Evolutionary conservation across 92 coral and sea anemone species (phyloP).

Genomic region (Heteractis magnifica): DNA sequence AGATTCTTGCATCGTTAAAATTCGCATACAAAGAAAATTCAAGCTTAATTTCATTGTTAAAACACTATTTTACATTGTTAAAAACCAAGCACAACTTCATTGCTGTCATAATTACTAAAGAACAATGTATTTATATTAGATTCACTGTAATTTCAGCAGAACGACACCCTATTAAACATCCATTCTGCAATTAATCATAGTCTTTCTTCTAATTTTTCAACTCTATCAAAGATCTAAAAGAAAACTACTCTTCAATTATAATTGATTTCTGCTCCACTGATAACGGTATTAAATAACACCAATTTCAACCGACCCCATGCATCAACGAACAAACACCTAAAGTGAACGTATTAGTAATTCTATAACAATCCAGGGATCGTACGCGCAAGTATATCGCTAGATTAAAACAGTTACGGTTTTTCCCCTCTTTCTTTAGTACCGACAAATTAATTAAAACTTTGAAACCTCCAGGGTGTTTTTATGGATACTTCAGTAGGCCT

Average conservation of each 20-base stretch:
- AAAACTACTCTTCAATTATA: not conserved
- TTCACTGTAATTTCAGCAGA: not conserved
- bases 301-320: not conserved
- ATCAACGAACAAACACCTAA: not conserved
- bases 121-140: not conserved
- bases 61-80: too few species aligned
- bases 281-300: conserved; percentile 4
- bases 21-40: not conserved
- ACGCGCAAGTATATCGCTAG: not conserved
- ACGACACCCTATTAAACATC: not conserved
- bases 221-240: not conserved
- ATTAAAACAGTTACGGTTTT: not conserved
- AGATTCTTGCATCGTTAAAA: not conserved
- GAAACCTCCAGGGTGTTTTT: not conserved
- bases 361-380: not conserved
- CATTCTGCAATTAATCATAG: not conserved
- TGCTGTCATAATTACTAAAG: not conserved
- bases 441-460: conserved; percentile 10
- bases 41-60: not conserved
- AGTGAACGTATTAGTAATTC: not conserved
- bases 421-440: not conserved
- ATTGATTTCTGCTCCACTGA: not conserved
- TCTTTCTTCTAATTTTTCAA: not conserved
- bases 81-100: not conserved
- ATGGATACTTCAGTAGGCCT: not conserved